Base-by-base conservation (phyloP, 2,113 vertebrate genomes). In the Silurus meridionalis region DNA sequence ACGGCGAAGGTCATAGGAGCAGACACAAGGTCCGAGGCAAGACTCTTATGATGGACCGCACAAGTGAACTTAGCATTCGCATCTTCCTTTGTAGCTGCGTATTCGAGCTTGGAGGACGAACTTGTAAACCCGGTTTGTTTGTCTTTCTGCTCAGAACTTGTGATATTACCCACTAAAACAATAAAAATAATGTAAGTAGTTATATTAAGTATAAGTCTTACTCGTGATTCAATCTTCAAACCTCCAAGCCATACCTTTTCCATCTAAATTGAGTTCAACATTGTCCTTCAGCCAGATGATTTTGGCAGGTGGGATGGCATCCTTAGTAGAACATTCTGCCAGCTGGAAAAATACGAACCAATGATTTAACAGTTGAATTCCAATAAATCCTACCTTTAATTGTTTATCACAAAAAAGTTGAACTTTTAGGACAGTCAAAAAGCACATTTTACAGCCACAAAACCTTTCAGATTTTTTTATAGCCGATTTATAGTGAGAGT, bases 241-340 rank as follows among this genome's bases (percentile, higher is more conserved):
- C 37, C 37, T 37, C 37, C 37, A 37, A 37, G 2, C 91, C 92
- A 0, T 87, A 99, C 98, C 95, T 95, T 94, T 94, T 21, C 94
- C 95, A 86, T 95, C 63, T 0, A 92, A 89, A n/a, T 92, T 87
- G 86, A 98, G 88, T 46, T 93, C 89, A 88, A 91, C 92, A 28
- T 95, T 95, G 0, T 97, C 96, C 90, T 92, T 96, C 78, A 96
- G 94, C 98, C 98, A 99, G 0, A 94, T 96, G 87, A 99, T 94
- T 17, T 95, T 95, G 88, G 94, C 96, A 66, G 95, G 91, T 0
- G 98, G 98, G 85, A 96, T 97, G 89, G 96, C 95, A 0, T 96
- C 95, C 89, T 94, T 90, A 5, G 96, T 94, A 89, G 95, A 50
- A 4, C 98, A 99, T 74, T 94, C 92, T 15, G 96, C 97, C 0